These are phyloP conservation scores for Coecobrya sp. DNA, from an alignment of 2,888 invertebrate species.

Conservation along the genomic window DNA sequence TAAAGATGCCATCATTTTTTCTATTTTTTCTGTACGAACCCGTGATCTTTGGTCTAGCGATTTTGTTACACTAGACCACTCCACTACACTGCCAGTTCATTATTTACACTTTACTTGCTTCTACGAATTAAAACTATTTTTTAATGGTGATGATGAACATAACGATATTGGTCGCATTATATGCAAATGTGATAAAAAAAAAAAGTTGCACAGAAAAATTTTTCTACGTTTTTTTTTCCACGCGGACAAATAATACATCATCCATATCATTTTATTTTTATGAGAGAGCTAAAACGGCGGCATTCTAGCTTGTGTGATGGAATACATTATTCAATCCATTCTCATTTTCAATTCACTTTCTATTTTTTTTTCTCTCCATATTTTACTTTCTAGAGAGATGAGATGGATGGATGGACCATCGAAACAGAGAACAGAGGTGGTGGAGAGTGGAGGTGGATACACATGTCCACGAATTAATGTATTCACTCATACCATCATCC, in stretches of 20 bases:
- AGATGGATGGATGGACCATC: conserved; percentile 31
- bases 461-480: conserved; percentile 68
- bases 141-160: not conserved
- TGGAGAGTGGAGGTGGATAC: conserved; percentile 34
- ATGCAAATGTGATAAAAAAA: conserved; percentile 21
- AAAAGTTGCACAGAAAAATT: conserved; percentile 9
- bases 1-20: too few species aligned
- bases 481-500: conserved; percentile 36
- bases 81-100: too few species aligned
- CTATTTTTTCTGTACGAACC: too few species aligned
- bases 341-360: conserved; percentile 59
- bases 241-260: not conserved
- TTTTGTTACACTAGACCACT: too few species aligned
- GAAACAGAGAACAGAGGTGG: conserved; percentile 3
- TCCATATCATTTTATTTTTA: not conserved
- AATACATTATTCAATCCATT: conserved; percentile 17
- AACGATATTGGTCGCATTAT: conserved; percentile 52
- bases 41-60: too few species aligned
- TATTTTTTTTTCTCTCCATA: conserved; percentile 21
- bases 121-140: conserved; percentile 5
- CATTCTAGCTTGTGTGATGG: conserved; percentile 4
- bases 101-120: not conserved
- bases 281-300: not conserved
- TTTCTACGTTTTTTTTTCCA: not conserved
- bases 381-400: not conserved